phyloP scores from a whole-genome alignment of 1,140 invertebrate genomes.

The Acyrthosiphon pisum region DNA sequence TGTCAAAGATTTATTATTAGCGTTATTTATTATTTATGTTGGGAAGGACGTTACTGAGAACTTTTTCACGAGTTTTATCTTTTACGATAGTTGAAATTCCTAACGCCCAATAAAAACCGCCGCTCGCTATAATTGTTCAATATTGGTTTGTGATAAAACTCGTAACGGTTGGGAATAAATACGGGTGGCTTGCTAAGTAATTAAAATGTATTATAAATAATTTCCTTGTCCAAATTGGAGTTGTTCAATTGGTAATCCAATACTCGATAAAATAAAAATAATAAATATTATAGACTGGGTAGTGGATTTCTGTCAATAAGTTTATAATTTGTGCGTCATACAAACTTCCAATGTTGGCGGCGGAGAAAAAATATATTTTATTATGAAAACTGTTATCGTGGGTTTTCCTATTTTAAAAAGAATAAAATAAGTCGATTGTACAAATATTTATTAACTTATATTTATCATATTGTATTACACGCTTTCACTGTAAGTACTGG shows the following conservation, averaged over 20 bases:
- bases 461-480: conserved; percentile 44
- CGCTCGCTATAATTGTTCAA: not conserved
- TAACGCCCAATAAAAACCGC: not conserved
- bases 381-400: not conserved
- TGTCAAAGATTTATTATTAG: conserved; percentile 30
- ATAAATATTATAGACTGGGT: not conserved
- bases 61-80: not conserved
- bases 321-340: not conserved
- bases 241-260: not conserved
- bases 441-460: conserved; percentile 21
- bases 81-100: conserved; percentile 38
- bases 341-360: not conserved
- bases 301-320: not conserved
- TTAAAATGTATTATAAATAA: not conserved
- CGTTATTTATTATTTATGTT: not conserved
- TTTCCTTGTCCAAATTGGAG: not conserved
- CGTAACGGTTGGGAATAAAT: not conserved
- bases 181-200: conserved; percentile 16
- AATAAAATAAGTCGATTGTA: not conserved
- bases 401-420: not conserved
- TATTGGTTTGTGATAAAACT: conserved; percentile 15
- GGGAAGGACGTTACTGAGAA: not conserved
- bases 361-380: not conserved
- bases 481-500: conserved; percentile 41
- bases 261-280: not conserved